Base-by-base conservation (phyloP, 2,113 vertebrate genomes). In the Gambusia affinis region DNA sequence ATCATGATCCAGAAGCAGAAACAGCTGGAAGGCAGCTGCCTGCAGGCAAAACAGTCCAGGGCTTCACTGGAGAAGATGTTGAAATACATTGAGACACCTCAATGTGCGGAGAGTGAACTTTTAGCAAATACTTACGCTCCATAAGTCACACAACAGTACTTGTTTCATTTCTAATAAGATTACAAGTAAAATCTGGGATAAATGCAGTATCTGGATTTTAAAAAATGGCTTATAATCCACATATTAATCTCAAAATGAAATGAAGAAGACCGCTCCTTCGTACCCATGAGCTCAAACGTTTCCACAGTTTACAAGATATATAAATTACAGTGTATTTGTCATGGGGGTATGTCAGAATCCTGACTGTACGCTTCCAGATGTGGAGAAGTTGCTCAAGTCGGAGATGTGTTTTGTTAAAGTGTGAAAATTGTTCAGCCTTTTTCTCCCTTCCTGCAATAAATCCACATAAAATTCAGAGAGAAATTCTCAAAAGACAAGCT, bases 301-400 rank as follows among this genome's bases (percentile, higher is more conserved):
- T 72, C 83, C 85, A 68, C 54, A 82, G 87, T 89, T 91, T 91
- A 87, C 78, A 89, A 73, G 72, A 64, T 81, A 76, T 74, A 76
- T 81, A 90, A 69, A 87, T 84, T 81, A 73, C 14, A 30, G 76
- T 60, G 35, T 65, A 80, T 62, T 69, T 54, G 70, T 81, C 28
- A 67, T 72, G 60, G 1, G 44, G 67, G 31, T 63, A 35, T 75
- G 76, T 83, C 42, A 78, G 80, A 78, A 24, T 69, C 64, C 62
- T 75, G 75, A 83, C 72, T 74, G 68, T 54, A 62, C 4, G 62
- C 14, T 42, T 54, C 77, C 51, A 67, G 19, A 19, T 17, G 42
- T 31, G 7, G 17, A 39, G 29, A 64, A 54, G 62, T 29, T 63
- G 29, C 60, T 67, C 67, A 67, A 65, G 8, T 67, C 62, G 69